Conservation (phyloP, 2,888 invertebrate species). For the Hoplodrina ambigua region DNA sequence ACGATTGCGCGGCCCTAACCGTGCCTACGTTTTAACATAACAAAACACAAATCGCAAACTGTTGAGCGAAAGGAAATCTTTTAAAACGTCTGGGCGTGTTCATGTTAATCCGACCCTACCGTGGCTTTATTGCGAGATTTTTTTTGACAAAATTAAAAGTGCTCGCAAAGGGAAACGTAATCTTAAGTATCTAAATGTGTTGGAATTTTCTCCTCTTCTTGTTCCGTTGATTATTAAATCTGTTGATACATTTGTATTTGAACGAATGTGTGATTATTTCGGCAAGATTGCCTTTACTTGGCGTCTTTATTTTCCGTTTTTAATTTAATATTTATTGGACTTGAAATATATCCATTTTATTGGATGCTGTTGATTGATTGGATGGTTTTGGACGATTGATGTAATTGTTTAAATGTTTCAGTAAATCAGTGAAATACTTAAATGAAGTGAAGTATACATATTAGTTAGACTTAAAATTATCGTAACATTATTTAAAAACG, state of each 20-base stretch:
- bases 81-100: conserved; percentile 49
- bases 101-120: conserved; percentile 48
- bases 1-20: conserved; percentile 5
- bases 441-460: neutral
- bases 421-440: neutral
- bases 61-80: conserved; percentile 37
- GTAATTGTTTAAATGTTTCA: neutral
- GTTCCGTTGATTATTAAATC: conserved; percentile 54
- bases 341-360: conserved; percentile 47
- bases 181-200: conserved; percentile 41
- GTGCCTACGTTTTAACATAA: conserved; percentile 39
- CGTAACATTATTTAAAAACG: neutral
- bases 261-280: conserved; percentile 49
- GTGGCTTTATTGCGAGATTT: conserved; percentile 40
- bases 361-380: conserved; percentile 10
- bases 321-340: conserved; percentile 52
- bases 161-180: conserved; percentile 46
- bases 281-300: conserved; percentile 21
- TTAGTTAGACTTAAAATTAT: neutral
- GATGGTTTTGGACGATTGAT: conserved; percentile 16
- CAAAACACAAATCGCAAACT: conserved; percentile 35
- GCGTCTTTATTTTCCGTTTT: conserved; percentile 40
- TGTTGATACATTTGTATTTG: conserved; percentile 36
- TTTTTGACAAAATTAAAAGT: conserved; percentile 51
- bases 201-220: conserved; percentile 29